These are phyloP conservation scores for Hydrolagus colliei DNA, from an alignment of 2,797 vertebrate species.

Conservation along the genomic window DNA sequence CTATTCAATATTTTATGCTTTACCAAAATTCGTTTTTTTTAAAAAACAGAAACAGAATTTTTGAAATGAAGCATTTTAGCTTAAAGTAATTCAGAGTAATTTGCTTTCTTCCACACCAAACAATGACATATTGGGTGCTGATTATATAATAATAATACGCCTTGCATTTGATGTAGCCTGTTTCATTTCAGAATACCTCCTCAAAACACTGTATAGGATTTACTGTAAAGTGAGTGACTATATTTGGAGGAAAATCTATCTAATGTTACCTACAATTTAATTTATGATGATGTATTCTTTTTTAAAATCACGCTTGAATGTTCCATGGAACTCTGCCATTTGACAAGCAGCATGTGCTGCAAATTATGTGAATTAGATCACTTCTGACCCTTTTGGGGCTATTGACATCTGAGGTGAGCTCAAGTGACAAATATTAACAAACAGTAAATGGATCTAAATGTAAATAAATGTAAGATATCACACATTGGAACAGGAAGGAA, in stretches of 20 bases:
- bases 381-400: slow-evolving; percentile 30
- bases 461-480: not conserved
- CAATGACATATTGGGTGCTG: not conserved
- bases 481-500: not conserved
- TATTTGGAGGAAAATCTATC: too few relatives aligned
- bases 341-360: slow-evolving; percentile 14
- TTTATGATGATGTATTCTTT: not conserved
- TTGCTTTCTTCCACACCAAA: not conserved
- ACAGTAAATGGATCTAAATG: not conserved
- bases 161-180: too few relatives aligned
- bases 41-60: not conserved
- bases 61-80: not conserved
- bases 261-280: not conserved
- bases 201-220: too few relatives aligned
- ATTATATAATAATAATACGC: too few relatives aligned
- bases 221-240: too few relatives aligned
- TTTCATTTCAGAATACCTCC: too few relatives aligned
- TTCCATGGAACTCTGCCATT: not conserved
- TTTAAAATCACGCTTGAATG: not conserved
- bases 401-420: too few relatives aligned
- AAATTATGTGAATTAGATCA: slow-evolving; percentile 35
- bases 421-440: not conserved
- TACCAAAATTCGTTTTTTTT: not conserved
- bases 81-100: not conserved
- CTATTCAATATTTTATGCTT: slow-evolving; percentile 2